A percentile compares a stretch with the other conserved stretches of the same genome.
Conservation (phyloP, 2,113 vertebrate species). For the Cromileptes altivelis region DNA sequence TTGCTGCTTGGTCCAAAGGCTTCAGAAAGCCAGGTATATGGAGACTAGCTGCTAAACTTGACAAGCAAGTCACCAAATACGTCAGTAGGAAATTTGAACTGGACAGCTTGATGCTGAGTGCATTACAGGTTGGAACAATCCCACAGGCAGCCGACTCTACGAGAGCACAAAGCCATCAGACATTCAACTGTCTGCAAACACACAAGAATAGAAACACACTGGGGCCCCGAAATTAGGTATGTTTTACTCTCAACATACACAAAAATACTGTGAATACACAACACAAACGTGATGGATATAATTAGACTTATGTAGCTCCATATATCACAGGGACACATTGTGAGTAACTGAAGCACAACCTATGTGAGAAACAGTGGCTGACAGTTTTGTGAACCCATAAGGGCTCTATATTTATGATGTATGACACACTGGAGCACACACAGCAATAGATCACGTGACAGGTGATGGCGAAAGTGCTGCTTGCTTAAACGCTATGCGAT, state of each 20-base stretch:
- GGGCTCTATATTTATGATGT: constrained; percentile 30
- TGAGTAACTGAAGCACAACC: constrained; percentile 4
- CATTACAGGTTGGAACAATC: constrained; percentile 16
- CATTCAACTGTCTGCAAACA: background rate
- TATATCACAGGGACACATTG: background rate
- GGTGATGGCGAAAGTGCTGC: constrained; percentile 36
- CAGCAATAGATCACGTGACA: constrained; percentile 21
- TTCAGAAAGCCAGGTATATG: background rate
- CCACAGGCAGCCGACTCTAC: background rate
- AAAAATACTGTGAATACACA: background rate
- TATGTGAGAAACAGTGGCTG: background rate
- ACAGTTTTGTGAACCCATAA: constrained; percentile 19
- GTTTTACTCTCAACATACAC: background rate
- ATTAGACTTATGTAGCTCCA: background rate
- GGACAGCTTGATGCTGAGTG: constrained; percentile 10
- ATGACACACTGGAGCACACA: constrained; percentile 11
- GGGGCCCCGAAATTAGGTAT: background rate
- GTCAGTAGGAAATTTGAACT: background rate
- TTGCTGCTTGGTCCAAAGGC: background rate
- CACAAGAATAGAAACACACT: background rate
- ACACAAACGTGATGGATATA: background rate
- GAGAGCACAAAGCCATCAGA: background rate
- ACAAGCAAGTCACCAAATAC: background rate
- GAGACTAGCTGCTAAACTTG: background rate
- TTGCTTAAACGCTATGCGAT: constrained; percentile 1